Percentiles rank a stretch among this genome's conserved stretches.
These are phyloP conservation scores for Dyspetes luteomarginatus DNA, from an alignment of 2,888 invertebrate genomes.

Conservation along the genomic window DNA sequence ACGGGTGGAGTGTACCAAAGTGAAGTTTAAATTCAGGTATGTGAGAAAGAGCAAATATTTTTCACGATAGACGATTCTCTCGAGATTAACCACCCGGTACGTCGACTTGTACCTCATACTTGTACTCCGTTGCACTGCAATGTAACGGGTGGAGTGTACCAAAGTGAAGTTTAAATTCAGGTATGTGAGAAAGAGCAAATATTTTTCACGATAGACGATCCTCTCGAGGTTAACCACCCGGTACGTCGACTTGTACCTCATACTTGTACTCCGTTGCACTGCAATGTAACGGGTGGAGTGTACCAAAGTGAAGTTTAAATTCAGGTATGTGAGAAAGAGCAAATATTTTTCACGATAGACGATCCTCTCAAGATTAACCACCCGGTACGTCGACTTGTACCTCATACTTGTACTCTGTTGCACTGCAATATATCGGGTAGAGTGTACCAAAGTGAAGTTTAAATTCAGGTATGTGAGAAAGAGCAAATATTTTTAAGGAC, in stretches of 20 bases:
- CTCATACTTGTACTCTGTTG: no score
- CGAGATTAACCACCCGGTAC: slow-evolving; percentile 67
- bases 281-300: no score
- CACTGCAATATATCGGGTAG: no score
- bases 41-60: slow-evolving; percentile 10
- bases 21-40: no score
- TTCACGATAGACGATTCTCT: slow-evolving; percentile 32
- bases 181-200: background rate
- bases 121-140: no score
- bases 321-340: background rate
- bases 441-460: no score
- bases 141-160: no score
- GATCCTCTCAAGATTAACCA: slow-evolving; percentile 60
- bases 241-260: slow-evolving; percentile 55
- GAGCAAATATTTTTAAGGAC: slow-evolving; percentile 33
- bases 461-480: background rate
- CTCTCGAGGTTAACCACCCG: slow-evolving; percentile 65
- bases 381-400: slow-evolving; percentile 63
- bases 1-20: no score
- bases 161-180: no score
- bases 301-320: no score
- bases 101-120: slow-evolving; percentile 40
- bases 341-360: slow-evolving; percentile 35
- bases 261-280: no score
- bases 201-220: slow-evolving; percentile 37